phyloP scores from a whole-genome alignment of 2,888 invertebrate species.

The Sinotaia quadrata region DNA sequence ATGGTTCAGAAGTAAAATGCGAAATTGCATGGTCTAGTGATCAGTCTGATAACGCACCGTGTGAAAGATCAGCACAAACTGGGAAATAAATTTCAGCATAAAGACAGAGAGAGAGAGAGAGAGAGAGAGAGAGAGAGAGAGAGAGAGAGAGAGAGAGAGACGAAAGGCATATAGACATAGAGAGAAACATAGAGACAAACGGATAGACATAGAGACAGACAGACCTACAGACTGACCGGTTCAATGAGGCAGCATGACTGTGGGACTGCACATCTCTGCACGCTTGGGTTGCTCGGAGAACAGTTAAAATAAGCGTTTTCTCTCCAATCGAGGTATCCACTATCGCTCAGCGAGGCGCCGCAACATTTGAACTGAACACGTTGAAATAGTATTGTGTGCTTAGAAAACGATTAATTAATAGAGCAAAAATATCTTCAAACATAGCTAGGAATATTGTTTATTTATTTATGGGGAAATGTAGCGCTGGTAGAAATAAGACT shows the following conservation, averaged over 20 bases:
- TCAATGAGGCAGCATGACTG: conserved; percentile 37
- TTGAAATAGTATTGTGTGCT: too few species aligned
- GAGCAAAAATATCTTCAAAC: too few species aligned
- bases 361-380: conserved; percentile 41
- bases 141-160: conserved; percentile 2
- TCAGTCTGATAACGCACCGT: neutral
- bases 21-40: neutral
- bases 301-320: conserved; percentile 38
- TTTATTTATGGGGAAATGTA: neutral
- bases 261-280: conserved; percentile 36
- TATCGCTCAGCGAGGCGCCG: conserved; percentile 33
- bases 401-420: too few species aligned
- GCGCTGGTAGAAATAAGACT: neutral
- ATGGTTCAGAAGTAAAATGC: too few species aligned
- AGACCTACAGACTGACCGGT: conserved; percentile 12
- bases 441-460: too few species aligned
- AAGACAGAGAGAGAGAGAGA: conserved; percentile 10
- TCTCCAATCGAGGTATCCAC: conserved; percentile 37
- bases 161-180: neutral
- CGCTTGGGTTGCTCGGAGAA: conserved; percentile 27
- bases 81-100: conserved; percentile 10
- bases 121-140: conserved; percentile 21
- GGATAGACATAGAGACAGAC: neutral
- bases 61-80: neutral
- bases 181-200: neutral